These are phyloP conservation scores for Heterodera carotae DNA, from an alignment of 1,140 invertebrate species.

Conservation along the genomic window DNA sequence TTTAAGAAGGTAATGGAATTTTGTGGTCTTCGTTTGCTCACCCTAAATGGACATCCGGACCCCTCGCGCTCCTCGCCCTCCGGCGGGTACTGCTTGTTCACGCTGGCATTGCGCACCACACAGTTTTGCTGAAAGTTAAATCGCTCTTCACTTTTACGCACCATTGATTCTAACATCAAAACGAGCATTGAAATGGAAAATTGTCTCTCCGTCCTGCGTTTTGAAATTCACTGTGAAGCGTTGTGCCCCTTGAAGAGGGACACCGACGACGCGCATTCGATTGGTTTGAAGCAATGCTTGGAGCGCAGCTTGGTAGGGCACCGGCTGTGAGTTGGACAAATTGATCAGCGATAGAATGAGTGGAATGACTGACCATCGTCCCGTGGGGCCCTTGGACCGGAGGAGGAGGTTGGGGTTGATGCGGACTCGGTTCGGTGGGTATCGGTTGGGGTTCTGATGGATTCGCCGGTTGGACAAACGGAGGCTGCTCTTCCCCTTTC, in stretches of 20 bases:
- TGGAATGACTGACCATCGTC: background rate
- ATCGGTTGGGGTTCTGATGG: background rate
- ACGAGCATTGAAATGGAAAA: conserved; percentile 34
- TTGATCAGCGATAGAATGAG: background rate
- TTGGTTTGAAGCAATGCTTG: conserved; percentile 22
- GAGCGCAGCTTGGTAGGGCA: conserved; percentile 29
- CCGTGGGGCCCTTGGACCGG: conserved; percentile 19
- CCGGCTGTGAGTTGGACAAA: background rate
- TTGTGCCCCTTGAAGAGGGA: conserved; percentile 8
- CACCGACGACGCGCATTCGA: conserved; percentile 27
- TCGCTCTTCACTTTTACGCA: background rate
- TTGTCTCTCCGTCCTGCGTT: conserved; percentile 11
- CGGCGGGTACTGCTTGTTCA: conserved; percentile 28
- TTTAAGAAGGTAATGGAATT: background rate
- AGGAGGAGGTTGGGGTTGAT: conserved; percentile 9
- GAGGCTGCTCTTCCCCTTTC: background rate
- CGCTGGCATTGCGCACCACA: conserved; percentile 30
- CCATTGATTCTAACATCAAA: conserved; percentile 26
- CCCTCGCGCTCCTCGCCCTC: conserved; percentile 29
- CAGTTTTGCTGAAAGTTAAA: conserved; percentile 33
- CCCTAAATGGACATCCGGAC: conserved; percentile 19
- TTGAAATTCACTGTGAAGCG: conserved; percentile 31
- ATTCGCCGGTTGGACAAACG: background rate
- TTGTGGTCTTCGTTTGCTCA: background rate
- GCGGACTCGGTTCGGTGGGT: conserved; percentile 10